Evolutionary conservation across 2,113 vertebrate species (phyloP), one percentile per base, ranked within the genome.

Genomic region (Actinemys pallida): DNA sequence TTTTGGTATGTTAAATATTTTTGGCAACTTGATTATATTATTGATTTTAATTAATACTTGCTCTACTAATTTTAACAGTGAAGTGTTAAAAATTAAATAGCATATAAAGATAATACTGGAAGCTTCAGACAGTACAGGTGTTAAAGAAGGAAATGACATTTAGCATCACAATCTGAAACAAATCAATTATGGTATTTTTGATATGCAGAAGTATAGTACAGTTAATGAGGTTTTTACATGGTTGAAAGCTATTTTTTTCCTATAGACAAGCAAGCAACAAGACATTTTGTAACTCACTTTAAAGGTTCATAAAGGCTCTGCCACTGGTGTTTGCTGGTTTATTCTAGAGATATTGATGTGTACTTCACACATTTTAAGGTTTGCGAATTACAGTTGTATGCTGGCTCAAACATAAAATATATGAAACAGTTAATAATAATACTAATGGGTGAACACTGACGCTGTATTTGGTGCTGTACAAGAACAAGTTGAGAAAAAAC

Each of bases 1-100:
- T 87, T 80, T 91, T 83, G 10, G 22, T 72, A 39, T 79, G 79
- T 72, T 92, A 93, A 90, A 24, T 52, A 80, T 91, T 93, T 94
- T 69, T 94, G 82, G 57, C 20, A 87, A 65, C 87, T 92, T 90
- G 76, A 93, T 96, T 93, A 87, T 86, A 11, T 89, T 95, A 82
- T 81, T 82, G 11, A 12, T 96, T 95, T 92, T 87, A 93, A 93
- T 93, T 93, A 89, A 50, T 65, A 24, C 59, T 88, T 87, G 5
- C 90, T 94, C 82, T 93, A 92, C 56, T 57, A 57, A 57, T 11
- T 57, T 57, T 57, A 57, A 82, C 10, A 75, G 87, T 85, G 54
- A 92, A 69, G 27, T 82, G 49, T 82, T 93, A 86, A 91, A 92
- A 95, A 90, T 86, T 39, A 88, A 93, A 19, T 92, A 88, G 89